phyloP scores from a whole-genome alignment of 2,797 vertebrate species.

The Strix occidentalis region DNA sequence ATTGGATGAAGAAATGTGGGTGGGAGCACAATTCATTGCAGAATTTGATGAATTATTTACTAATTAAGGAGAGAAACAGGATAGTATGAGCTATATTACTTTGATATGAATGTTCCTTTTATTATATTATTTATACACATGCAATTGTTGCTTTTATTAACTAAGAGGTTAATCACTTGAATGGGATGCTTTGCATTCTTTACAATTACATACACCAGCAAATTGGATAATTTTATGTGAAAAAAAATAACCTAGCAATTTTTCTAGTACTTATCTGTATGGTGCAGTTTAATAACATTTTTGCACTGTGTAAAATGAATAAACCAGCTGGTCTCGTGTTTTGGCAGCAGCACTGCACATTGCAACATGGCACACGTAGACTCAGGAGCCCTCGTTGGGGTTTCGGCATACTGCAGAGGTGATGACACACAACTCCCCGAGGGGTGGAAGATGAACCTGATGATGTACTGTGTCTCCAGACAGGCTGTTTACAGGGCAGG shows the following conservation, averaged over 20 bases:
- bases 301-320: slow-evolving; percentile 70
- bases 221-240: slow-evolving; percentile 79
- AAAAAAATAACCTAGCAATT: slow-evolving; percentile 73
- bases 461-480: background rate
- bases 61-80: slow-evolving; percentile 74
- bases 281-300: slow-evolving; percentile 76
- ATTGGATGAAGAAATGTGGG: slow-evolving; percentile 79
- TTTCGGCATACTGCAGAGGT: slow-evolving; percentile 9
- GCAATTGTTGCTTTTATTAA: slow-evolving; percentile 80
- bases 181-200: slow-evolving; percentile 74
- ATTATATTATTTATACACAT: slow-evolving; percentile 79
- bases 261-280: slow-evolving; percentile 76
- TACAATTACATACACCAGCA: slow-evolving; percentile 74
- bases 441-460: background rate
- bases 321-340: slow-evolving; percentile 26
- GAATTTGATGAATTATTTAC: slow-evolving; percentile 81
- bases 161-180: slow-evolving; percentile 83
- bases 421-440: background rate
- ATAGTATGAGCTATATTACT: slow-evolving; percentile 68
- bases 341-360: slow-evolving; percentile 27
- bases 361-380: background rate
- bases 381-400: background rate
- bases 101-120: slow-evolving; percentile 74
- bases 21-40: slow-evolving; percentile 74
- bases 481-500: background rate